These are phyloP conservation scores for Chondrilla cf. caribensis DNA, from an alignment of 37 sponge, comb jelly and placozoan species.

Conservation along the genomic window DNA sequence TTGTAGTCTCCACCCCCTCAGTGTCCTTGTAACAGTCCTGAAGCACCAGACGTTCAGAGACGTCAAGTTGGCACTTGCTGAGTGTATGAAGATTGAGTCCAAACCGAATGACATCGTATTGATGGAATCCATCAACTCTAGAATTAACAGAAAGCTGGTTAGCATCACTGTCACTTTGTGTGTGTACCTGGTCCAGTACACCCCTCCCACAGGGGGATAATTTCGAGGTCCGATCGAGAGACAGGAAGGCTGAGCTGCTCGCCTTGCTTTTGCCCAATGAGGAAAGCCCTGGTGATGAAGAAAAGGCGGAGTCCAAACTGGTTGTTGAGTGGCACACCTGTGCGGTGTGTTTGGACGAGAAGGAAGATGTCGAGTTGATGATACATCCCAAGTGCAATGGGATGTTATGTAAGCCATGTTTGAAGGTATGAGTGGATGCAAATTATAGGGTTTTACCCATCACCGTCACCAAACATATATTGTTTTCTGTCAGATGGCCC, in stretches of 20 bases:
- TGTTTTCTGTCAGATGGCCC: constrained; percentile 4
- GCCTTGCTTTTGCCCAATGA: constrained; percentile 31
- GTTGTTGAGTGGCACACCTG: constrained; percentile 73
- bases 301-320: constrained; percentile 14
- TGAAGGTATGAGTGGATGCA: background rate
- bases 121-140: constrained; percentile 31
- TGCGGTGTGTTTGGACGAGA: constrained; percentile 75
- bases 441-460: background rate
- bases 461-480: background rate
- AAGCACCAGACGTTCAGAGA: constrained; percentile 31
- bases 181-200: too few relatives aligned
- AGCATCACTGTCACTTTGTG: background rate
- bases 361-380: constrained; percentile 62
- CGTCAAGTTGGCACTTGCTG: constrained; percentile 36
- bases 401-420: constrained; percentile 51
- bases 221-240: background rate
- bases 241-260: background rate
- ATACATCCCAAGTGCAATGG: constrained; percentile 61
- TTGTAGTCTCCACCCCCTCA: background rate
- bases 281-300: constrained; percentile 37
- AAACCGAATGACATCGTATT: constrained; percentile 21
- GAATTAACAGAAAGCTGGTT: constrained; percentile 35
- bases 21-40: constrained; percentile 50
- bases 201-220: background rate
- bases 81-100: background rate